Evolutionary conservation across 2,113 vertebrate genomes (phyloP), one percentile per base, ranked within the genome.

Genomic region (Pipa parva): DNA sequence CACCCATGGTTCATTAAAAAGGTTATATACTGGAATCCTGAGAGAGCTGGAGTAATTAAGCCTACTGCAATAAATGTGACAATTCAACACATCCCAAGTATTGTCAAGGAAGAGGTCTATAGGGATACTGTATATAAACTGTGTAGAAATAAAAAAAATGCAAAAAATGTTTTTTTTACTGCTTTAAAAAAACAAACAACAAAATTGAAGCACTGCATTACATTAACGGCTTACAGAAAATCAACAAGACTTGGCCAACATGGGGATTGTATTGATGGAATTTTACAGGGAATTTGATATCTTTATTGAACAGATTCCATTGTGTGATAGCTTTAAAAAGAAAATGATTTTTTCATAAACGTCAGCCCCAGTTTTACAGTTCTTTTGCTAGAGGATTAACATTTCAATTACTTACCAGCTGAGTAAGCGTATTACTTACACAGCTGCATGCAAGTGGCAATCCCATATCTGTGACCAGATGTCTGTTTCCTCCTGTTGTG

Each of bases 391-490:
- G 26, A 18, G 46, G 48, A 69, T 69, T 60, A 69, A 60, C 49
- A 69, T 69, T 69, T 69, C 65, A 68, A 52, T 68, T 68, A 68
- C 31, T 52, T 51, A 31, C 56, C 57, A 69, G 48, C 65, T 42
- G 65, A 60, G 48, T 52, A 60, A 69, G 57, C 25, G 20, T 60
- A 52, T 69, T 60, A 69, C 27, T 39, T 51, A 24, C 57, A 13
- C 33, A 60, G 66, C 48, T 28, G 66, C 48, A 69, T 31, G 66
- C 33, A 60, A 52, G 48, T 60, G 49, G 65, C 65, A 69, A 59
- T 69, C 26, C 49, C 17, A 25, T 69, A 52, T 69, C 66, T 69
- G 48, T 60, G 66, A 42, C 48, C 66, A 24, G 56, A 68, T 54
- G 57, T 59, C 66, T 60, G 57, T 69, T 52, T 51, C 36, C 57